phyloP scores from a whole-genome alignment of 2,888 invertebrate species.

The Diadegma fenestrale region DNA sequence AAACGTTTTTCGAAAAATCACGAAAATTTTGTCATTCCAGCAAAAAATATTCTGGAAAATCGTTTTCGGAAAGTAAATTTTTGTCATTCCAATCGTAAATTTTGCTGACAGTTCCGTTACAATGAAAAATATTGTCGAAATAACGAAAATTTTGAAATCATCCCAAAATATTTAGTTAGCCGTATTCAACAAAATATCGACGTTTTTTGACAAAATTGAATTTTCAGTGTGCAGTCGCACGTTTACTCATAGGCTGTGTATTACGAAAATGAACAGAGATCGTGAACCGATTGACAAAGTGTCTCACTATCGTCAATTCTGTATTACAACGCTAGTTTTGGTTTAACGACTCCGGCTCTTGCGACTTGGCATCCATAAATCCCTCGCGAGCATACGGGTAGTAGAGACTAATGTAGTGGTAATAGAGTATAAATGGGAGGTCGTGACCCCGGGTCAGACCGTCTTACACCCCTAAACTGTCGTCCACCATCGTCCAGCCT shows the following conservation, averaged over 20 bases:
- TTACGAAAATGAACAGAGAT: constrained; percentile 33
- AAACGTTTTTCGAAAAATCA: too few relatives aligned
- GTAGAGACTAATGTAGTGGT: constrained; percentile 84
- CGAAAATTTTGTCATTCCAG: too few relatives aligned
- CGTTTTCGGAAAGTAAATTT: too few relatives aligned
- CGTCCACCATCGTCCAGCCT: constrained; percentile 81
- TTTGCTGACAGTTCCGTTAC: too few relatives aligned
- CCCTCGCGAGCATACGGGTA: constrained; percentile 72
- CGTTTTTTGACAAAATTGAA: too few relatives aligned
- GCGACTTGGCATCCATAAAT: constrained; percentile 82
- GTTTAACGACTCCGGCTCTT: constrained; percentile 78
- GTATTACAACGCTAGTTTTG: constrained; percentile 76
- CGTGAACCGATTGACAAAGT: constrained; percentile 48
- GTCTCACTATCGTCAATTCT: constrained; percentile 65
- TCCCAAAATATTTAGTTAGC: too few relatives aligned
- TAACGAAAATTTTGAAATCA: too few relatives aligned
- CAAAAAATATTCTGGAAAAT: too few relatives aligned
- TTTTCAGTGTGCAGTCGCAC: too few relatives aligned
- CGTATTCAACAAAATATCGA: too few relatives aligned
- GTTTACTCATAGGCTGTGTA: not conserved
- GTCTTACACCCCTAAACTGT: constrained; percentile 84
- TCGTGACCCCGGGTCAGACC: constrained; percentile 83
- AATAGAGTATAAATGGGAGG: constrained; percentile 85
- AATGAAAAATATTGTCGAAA: too few relatives aligned
- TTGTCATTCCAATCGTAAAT: too few relatives aligned